These are phyloP conservation scores for Percina caprodes DNA, from an alignment of 2,113 vertebrate species.

Conservation along the genomic window DNA sequence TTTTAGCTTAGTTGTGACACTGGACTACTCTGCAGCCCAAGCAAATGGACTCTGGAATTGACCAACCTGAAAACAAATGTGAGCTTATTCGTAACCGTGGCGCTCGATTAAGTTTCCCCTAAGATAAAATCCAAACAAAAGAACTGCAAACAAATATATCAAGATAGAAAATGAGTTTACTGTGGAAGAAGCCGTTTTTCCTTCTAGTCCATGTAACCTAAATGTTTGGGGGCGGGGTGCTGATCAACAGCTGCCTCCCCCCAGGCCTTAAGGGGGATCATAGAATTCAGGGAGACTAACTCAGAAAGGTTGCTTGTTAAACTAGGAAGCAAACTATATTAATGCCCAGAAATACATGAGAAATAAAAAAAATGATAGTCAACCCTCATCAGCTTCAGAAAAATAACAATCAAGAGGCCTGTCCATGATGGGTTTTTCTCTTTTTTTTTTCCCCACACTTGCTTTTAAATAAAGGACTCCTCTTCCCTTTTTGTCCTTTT, in stretches of 20 bases:
- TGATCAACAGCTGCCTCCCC: conserved; percentile 84
- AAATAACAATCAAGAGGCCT: conserved; percentile 73
- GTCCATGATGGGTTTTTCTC: conserved; percentile 64
- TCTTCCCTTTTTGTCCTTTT: conserved; percentile 86
- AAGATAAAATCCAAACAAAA: conserved; percentile 66
- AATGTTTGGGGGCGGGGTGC: conserved; percentile 46
- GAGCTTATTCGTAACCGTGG: conserved; percentile 76
- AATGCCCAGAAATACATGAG: conserved; percentile 88
- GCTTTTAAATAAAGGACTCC: conserved; percentile 70
- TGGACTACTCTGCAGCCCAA: conserved; percentile 85
- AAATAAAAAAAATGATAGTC: conserved; percentile 68
- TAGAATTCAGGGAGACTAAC: conserved; percentile 72
- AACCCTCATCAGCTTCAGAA: conserved; percentile 63
- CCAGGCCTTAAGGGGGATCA: conserved; percentile 78
- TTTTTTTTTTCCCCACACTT: conserved; percentile 45
- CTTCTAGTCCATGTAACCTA: conserved; percentile 64
- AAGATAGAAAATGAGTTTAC: conserved; percentile 57
- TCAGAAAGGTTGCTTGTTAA: conserved; percentile 69
- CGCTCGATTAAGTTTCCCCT: conserved; percentile 70
- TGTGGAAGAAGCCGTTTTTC: conserved; percentile 78
- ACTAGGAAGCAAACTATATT: conserved; percentile 79
- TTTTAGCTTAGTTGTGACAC: conserved; percentile 89
- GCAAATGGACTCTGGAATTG: conserved; percentile 84
- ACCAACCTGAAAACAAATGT: conserved; percentile 82
- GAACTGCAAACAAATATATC: conserved; percentile 53